Conservation (phyloP, 2,888 invertebrate species). For the Heliconius cydno region DNA sequence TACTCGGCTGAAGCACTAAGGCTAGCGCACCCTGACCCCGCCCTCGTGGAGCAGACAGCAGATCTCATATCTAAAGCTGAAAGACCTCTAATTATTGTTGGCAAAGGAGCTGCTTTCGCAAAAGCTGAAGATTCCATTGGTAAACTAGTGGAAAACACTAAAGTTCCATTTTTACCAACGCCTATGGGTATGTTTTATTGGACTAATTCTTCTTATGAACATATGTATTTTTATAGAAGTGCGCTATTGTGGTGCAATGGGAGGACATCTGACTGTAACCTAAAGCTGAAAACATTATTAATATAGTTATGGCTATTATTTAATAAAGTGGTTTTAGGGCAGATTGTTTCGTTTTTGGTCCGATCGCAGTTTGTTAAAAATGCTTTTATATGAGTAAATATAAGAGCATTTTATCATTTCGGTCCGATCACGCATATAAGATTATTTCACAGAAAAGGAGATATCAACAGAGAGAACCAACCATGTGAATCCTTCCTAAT, state of each 20-base stretch:
- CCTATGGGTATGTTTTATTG: constrained; percentile 89
- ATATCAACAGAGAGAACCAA: no score
- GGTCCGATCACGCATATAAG: no score
- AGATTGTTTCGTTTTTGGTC: no score
- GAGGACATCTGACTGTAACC: background rate
- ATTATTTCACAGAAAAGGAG: no score
- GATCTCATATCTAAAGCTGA: constrained; percentile 87
- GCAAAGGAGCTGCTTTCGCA: constrained; percentile 94
- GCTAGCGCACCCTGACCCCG: constrained; percentile 87
- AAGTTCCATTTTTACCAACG: constrained; percentile 95
- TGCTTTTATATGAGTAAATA: no score
- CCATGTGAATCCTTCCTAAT: background rate
- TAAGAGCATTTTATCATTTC: no score
- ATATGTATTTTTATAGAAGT: background rate
- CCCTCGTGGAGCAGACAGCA: constrained; percentile 87
- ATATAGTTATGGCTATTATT: no score
- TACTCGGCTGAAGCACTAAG: constrained; percentile 85
- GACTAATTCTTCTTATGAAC: no score
- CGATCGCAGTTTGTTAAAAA: no score
- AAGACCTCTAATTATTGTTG: constrained; percentile 94
- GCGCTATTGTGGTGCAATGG: background rate
- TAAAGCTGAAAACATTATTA: no score
- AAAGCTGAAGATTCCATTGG: constrained; percentile 89
- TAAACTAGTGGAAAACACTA: constrained; percentile 87
- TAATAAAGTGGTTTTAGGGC: no score